Evolutionary conservation across 2,797 vertebrate species (phyloP).

Genomic region (Megalops cyprinoides): DNA sequence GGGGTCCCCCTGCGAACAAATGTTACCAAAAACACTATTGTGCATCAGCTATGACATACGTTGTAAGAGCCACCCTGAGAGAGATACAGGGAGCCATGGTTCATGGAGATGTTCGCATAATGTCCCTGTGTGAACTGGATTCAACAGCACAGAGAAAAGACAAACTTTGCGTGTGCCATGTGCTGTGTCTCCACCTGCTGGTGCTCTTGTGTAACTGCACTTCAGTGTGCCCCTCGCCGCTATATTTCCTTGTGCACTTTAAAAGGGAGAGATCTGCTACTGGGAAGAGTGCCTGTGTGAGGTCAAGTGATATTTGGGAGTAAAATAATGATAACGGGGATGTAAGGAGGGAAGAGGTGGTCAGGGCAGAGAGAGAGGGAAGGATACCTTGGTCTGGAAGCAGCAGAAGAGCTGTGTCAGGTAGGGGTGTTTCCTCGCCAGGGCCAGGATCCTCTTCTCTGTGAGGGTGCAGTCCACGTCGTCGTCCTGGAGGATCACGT

Average conservation of each 20-base stretch:
- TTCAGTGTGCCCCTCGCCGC: neutral
- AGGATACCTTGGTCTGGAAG: slow-evolving; percentile 92
- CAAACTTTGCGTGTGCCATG: neutral
- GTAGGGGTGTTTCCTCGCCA: slow-evolving; percentile 91
- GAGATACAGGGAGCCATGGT: neutral
- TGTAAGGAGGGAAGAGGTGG: neutral
- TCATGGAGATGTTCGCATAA: neutral
- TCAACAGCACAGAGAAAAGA: neutral
- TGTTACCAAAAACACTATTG: neutral
- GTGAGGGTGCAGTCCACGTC: slow-evolving; percentile 97
- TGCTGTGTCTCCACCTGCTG: slow-evolving; percentile 32
- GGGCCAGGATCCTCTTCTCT: slow-evolving; percentile 92
- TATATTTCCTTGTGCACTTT: neutral
- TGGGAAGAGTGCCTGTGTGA: no score
- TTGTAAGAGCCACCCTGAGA: neutral
- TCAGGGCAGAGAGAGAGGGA: neutral
- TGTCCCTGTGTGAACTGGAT: neutral
- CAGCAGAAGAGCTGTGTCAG: slow-evolving; percentile 97
- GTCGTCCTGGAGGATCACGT: slow-evolving; percentile 95
- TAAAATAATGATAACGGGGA: no score
- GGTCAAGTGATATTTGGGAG: no score
- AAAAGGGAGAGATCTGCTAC: no score
- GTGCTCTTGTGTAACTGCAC: neutral
- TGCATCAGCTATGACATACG: neutral
- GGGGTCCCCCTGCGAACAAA: neutral